A percentile compares a stretch with the other conserved stretches of the same genome.
Conservation (phyloP, 2,888 invertebrate species). For the Teleogryllus oceanicus region DNA sequence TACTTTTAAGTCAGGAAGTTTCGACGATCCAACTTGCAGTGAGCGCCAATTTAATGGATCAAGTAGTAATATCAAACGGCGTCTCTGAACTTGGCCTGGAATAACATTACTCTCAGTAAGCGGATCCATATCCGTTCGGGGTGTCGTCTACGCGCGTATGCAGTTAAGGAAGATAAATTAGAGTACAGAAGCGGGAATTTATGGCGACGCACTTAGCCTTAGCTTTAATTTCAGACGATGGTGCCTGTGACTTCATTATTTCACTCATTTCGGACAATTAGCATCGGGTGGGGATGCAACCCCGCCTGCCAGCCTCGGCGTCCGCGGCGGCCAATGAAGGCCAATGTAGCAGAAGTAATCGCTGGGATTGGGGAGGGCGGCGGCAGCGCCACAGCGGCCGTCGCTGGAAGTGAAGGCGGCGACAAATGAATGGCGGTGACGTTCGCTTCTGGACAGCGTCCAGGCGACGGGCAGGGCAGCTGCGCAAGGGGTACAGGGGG, state of each 20-base stretch:
- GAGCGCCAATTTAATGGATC: conserved; percentile 6
- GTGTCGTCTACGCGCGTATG: not conserved
- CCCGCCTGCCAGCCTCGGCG: not conserved
- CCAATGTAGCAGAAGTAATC: conserved; percentile 18
- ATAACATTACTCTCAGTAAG: not conserved
- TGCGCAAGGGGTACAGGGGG: too few species aligned
- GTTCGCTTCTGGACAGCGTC: not conserved
- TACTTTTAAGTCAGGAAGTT: conserved; percentile 18
- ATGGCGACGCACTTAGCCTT: not conserved
- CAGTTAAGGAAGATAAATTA: conserved; percentile 1
- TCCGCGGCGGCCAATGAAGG: not conserved
- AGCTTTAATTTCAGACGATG: not conserved
- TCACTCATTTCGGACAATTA: conserved; percentile 18
- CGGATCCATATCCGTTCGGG: too few species aligned
- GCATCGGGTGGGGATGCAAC: not conserved
- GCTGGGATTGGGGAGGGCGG: not conserved
- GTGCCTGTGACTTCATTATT: not conserved
- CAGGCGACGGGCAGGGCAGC: not conserved
- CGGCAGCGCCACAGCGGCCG: not conserved
- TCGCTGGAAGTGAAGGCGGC: not conserved
- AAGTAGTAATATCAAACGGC: conserved; percentile 7
- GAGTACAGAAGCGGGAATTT: not conserved
- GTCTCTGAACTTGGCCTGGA: not conserved
- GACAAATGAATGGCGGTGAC: conserved; percentile 18
- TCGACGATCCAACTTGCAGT: not conserved